Base-by-base conservation (phyloP, 1,140 invertebrate species). In the Papilio aristodemus region DNA sequence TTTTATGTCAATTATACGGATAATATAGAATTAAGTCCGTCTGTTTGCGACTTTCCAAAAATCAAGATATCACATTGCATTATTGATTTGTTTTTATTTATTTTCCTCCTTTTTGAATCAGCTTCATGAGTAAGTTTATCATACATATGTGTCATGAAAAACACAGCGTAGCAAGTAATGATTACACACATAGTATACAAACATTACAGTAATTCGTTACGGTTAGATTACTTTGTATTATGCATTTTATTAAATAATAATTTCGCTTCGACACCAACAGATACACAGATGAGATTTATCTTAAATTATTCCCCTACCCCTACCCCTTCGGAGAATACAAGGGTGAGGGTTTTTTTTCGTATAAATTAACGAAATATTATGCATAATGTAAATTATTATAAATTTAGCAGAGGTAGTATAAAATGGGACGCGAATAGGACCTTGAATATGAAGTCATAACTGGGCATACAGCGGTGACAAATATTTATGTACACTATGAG, bases 401-500 rank as follows among this genome's bases (percentile, higher is more conserved):
- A 54, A 36, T 37, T 68, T 69, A 70, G 71, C 70, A 66, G 37
- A 17, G 4, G 13, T 66, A 71, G n/a, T 41, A 27, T 57, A 11
- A 75, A 77, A 76, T 67, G 62, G 59, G 74, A 73, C 69, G 71
- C 70, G 72, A 71, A 70, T 73, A 74, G 68, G 75, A 72, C 70
- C 64, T 67, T 62, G 39, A 46, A 64, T 72, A 64, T 80, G 77
- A 75, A 79, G 75, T 77, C 79, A 81, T 74, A 66, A 50, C 41
- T 50, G 14, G 41, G 63, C 36, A 68, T 46, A 70, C 43, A 66
- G 43, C 66, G 70, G 71, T 81, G 79, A 79, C 77, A 81, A 81
- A 77, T 75, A 75, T 79, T 79, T 76, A 71, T 76, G 63, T 71
- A 71, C 71, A 72, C 74, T 72, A 59, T 77, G 70, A 78, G 69